phyloP scores from a whole-genome alignment of 2,888 invertebrate species.

The Drosophila rubida region DNA sequence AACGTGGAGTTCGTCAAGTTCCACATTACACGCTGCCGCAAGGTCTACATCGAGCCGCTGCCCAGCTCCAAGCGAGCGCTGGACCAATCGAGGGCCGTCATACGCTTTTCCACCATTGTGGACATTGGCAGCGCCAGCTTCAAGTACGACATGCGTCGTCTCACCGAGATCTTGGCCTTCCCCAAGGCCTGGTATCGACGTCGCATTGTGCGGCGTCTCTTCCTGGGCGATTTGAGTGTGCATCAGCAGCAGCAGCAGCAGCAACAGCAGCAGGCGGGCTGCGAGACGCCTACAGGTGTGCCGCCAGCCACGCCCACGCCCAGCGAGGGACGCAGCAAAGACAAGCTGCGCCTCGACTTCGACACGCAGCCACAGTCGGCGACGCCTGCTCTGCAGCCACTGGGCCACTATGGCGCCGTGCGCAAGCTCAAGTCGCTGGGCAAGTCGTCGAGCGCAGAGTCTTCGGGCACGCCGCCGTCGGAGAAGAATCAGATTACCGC shows the following conservation, averaged over 20 bases:
- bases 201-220: conserved; percentile 95
- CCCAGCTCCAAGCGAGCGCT: conserved; percentile 82
- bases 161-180: conserved; percentile 98
- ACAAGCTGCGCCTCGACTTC: conserved; percentile 87
- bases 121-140: conserved; percentile 98
- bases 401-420: conserved; percentile 77
- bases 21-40: conserved; percentile 95
- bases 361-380: conserved; percentile 78
- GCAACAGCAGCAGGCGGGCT: conserved; percentile 71
- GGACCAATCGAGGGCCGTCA: conserved; percentile 93
- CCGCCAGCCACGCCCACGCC: conserved; percentile 75
- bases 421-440: conserved; percentile 86
- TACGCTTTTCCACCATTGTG: conserved; percentile 96
- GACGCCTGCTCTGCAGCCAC: conserved; percentile 30
- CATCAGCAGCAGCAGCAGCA: conserved; percentile 73
- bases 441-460: conserved; percentile 87
- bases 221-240: conserved; percentile 95
- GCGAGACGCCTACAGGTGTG: conserved; percentile 66
- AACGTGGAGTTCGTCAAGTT: conserved; percentile 99
- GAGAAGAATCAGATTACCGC: conserved; percentile 90
- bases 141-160: conserved; percentile 98
- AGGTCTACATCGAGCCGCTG: conserved; percentile 90
- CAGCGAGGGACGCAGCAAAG: conserved; percentile 85
- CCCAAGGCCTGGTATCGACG: conserved; percentile 99
- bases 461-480: conserved; percentile 86